Evolutionary conservation across 2,888 invertebrate species (phyloP).

Genomic region (Theretra japonica): DNA sequence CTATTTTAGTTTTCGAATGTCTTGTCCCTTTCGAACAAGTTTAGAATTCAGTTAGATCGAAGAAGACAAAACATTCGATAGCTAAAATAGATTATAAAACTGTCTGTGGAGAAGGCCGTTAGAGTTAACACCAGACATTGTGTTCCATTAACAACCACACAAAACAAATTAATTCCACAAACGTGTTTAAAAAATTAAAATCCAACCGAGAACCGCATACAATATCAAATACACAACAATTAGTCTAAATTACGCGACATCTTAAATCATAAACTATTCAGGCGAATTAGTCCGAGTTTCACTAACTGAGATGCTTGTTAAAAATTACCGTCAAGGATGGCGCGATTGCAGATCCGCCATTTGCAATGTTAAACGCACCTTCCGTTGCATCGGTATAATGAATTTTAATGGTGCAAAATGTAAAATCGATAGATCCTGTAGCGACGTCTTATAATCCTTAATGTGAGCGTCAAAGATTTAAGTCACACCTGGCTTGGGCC

Average conservation of each 20-base stretch:
- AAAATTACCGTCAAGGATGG: conserved; percentile 75
- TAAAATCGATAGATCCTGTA: conserved; percentile 67
- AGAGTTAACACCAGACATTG: too few relatives aligned
- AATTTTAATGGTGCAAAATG: conserved; percentile 85
- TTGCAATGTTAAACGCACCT: conserved; percentile 79
- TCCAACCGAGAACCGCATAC: not conserved
- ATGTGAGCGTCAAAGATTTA: conserved; percentile 60
- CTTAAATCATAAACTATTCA: conserved; percentile 25
- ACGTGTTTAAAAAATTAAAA: not conserved
- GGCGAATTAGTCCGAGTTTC: conserved; percentile 74
- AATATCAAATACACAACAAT: not conserved
- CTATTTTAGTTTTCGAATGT: too few relatives aligned
- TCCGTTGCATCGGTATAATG: conserved; percentile 78
- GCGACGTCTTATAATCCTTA: conserved; percentile 31
- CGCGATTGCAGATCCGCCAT: conserved; percentile 78
- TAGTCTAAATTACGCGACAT: not conserved
- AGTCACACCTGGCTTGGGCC: conserved; percentile 58
- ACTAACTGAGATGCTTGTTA: conserved; percentile 74
- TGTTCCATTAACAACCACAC: too few relatives aligned
- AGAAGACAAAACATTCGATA: too few relatives aligned
- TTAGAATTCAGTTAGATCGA: too few relatives aligned
- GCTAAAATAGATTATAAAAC: too few relatives aligned
- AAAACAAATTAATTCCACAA: too few relatives aligned
- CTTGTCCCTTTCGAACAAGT: too few relatives aligned
- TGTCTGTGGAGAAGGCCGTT: too few relatives aligned